Percentiles rank a stretch among this genome's conserved stretches.
Conservation (phyloP, 2,888 invertebrate species). For the Leptopterna dolabrata region DNA sequence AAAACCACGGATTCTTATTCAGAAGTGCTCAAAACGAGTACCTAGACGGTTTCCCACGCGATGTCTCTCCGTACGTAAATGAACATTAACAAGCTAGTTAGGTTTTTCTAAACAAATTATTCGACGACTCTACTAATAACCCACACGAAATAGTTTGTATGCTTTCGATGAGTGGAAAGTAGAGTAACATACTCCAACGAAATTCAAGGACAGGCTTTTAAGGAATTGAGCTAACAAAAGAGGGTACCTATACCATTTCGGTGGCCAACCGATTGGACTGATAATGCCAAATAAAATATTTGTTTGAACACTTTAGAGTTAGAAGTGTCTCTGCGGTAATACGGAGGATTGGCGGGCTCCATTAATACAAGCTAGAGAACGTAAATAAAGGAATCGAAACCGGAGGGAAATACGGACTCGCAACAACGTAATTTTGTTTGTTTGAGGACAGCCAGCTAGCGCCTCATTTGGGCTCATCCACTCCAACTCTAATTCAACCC, state of each 20-base stretch:
- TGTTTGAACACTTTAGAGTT: not conserved
- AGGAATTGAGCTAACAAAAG: no score
- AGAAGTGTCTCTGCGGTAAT: not conserved
- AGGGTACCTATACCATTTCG: no score
- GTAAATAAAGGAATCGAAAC: conserved; percentile 2
- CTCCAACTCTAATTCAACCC: not conserved
- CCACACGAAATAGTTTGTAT: no score
- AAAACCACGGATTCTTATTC: no score
- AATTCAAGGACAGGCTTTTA: no score
- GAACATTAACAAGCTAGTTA: no score
- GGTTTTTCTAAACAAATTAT: no score
- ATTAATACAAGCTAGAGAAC: not conserved
- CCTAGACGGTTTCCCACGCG: no score
- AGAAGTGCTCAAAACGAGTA: no score
- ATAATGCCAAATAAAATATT: not conserved
- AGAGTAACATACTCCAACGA: not conserved
- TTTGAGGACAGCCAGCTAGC: not conserved
- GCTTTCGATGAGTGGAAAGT: no score
- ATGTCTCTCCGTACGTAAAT: no score
- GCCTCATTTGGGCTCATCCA: not conserved
- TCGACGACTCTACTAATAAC: no score
- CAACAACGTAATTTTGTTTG: not conserved
- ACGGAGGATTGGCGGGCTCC: not conserved
- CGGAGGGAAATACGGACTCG: not conserved
- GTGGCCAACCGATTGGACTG: not conserved